phyloP scores from a whole-genome alignment of 2,113 vertebrate species.

The Hippocampus zosterae region DNA sequence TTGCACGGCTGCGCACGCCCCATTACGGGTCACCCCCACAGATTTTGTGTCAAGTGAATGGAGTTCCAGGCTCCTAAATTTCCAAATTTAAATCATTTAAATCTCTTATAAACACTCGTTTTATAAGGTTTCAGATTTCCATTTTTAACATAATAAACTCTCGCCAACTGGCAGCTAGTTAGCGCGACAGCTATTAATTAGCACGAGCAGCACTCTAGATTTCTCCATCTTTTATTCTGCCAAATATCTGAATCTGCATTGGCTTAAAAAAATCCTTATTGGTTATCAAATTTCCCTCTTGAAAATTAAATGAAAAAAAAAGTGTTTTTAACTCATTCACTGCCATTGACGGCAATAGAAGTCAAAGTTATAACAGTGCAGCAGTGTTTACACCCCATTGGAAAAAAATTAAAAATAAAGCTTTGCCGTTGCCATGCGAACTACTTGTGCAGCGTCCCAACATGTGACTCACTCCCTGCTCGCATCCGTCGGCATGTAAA shows the following conservation, averaged over 20 bases:
- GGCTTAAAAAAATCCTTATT: too few relatives aligned
- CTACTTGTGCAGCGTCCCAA: constrained; percentile 2
- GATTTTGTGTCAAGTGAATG: not conserved
- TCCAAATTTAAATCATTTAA: too few relatives aligned
- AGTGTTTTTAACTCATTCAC: not conserved
- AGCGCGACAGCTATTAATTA: not conserved
- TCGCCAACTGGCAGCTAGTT: not conserved
- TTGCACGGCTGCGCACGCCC: not conserved
- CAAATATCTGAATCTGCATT: too few relatives aligned
- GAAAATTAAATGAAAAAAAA: not conserved
- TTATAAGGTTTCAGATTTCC: too few relatives aligned
- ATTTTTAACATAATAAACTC: too few relatives aligned
- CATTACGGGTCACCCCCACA: not conserved
- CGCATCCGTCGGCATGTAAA: not conserved
- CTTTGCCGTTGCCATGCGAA: not conserved
- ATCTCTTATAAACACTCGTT: too few relatives aligned
- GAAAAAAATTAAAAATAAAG: constrained; percentile 1
- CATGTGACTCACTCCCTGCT: constrained; percentile 3
- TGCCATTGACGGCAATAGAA: too few relatives aligned
- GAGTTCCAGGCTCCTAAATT: not conserved
- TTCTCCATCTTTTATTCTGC: too few relatives aligned
- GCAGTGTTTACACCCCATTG: constrained; percentile 5
- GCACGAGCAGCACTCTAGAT: too few relatives aligned
- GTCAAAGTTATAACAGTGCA: not conserved
- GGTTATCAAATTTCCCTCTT: too few relatives aligned